phyloP scores from a whole-genome alignment of 1,140 invertebrate genomes.

The Neuroterus valhalla region DNA sequence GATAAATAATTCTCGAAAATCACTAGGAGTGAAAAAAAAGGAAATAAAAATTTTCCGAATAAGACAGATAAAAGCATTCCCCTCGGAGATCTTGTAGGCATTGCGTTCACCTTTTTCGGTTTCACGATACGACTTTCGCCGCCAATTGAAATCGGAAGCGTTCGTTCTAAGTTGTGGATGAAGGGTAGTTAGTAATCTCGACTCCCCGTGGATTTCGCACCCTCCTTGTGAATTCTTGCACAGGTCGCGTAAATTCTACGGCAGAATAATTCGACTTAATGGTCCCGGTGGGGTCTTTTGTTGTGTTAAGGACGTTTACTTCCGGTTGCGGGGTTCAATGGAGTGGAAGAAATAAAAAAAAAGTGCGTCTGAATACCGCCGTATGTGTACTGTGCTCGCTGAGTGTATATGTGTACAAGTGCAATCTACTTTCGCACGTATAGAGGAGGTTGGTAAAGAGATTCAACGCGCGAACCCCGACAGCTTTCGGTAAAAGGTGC shows the following conservation, averaged over 20 bases:
- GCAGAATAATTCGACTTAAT: slow-evolving; percentile 29
- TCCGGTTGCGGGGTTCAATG: slow-evolving; percentile 28
- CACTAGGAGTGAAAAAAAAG: no score
- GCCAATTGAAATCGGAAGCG: slow-evolving; percentile 26
- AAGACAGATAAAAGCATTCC: not conserved
- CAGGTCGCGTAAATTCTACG: slow-evolving; percentile 28
- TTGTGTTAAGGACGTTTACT: slow-evolving; percentile 29
- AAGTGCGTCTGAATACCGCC: not conserved
- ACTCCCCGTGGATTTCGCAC: slow-evolving; percentile 13
- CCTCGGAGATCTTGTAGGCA: slow-evolving; percentile 3
- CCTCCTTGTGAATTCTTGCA: slow-evolving; percentile 28
- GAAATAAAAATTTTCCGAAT: slow-evolving; percentile 5
- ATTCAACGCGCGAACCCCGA: not conserved
- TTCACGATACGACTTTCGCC: slow-evolving; percentile 17
- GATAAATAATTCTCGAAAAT: no score
- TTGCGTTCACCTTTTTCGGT: slow-evolving; percentile 13
- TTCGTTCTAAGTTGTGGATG: slow-evolving; percentile 27
- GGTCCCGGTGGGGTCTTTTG: slow-evolving; percentile 26
- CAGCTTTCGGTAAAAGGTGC: slow-evolving; percentile 20
- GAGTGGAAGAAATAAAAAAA: slow-evolving; percentile 10
- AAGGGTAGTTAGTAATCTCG: slow-evolving; percentile 30
- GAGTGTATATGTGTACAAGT: slow-evolving; percentile 16
- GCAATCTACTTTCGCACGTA: slow-evolving; percentile 1
- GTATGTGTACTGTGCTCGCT: not conserved
- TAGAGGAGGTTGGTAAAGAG: not conserved